Percentiles rank a stretch among this genome's conserved stretches.
Conservation (phyloP, 2,888 invertebrate species). For the Machimus atricapillus region DNA sequence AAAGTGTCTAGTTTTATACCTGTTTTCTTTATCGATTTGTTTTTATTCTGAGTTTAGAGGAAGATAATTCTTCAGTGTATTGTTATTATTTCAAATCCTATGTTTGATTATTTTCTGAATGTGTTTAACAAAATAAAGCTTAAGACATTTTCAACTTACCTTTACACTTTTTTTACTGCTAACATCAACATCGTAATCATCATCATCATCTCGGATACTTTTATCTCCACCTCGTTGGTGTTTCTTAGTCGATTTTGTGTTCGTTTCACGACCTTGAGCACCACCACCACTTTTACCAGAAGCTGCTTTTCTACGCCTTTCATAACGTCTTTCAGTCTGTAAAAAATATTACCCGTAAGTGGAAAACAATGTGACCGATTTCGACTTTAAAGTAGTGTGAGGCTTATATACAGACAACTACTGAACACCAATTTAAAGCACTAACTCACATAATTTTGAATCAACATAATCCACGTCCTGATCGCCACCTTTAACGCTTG, state of each 20-base stretch:
- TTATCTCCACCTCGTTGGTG: slow-evolving; percentile 67
- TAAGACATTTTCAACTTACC: neutral
- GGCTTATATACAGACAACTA: neutral
- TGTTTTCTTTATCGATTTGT: no score
- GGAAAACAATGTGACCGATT: neutral
- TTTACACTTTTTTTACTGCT: slow-evolving; percentile 56
- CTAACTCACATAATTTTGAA: slow-evolving; percentile 50
- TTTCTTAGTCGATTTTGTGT: slow-evolving; percentile 92
- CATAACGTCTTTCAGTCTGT: slow-evolving; percentile 81
- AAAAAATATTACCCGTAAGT: neutral
- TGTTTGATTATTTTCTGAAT: no score
- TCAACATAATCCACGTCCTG: slow-evolving; percentile 59
- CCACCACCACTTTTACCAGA: slow-evolving; percentile 92
- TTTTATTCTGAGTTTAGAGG: no score
- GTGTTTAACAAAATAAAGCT: no score
- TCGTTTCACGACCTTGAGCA: slow-evolving; percentile 91
- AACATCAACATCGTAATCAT: slow-evolving; percentile 66
- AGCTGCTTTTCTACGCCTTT: slow-evolving; percentile 85
- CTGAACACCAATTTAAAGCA: neutral
- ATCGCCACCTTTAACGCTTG: slow-evolving; percentile 43
- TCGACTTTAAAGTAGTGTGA: no score
- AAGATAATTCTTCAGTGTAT: no score
- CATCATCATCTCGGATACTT: slow-evolving; percentile 73
- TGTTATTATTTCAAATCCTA: no score
- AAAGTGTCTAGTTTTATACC: no score